Evolutionary conservation across 2,113 vertebrate species (phyloP).

Genomic region (Scytalopus superciliaris): DNA sequence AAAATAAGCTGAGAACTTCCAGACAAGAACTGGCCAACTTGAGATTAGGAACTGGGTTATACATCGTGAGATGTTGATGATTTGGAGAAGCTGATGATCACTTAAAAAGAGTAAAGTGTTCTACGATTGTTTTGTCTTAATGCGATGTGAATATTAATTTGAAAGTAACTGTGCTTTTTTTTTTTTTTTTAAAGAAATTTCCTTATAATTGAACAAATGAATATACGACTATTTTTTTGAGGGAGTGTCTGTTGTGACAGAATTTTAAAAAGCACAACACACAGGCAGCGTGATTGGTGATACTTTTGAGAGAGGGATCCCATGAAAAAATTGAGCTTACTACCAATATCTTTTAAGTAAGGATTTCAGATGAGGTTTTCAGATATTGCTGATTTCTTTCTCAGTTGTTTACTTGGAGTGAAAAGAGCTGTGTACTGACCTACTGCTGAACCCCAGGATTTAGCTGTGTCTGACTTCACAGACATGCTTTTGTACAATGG

Average conservation of each 20-base stretch:
- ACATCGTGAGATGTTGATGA: neutral
- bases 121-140: neutral
- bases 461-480: conserved; percentile 18
- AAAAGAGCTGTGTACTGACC: conserved; percentile 9
- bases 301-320: neutral
- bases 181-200: neutral
- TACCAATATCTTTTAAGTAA: neutral
- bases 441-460: neutral
- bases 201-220: neutral
- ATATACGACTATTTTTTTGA: neutral
- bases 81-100: neutral
- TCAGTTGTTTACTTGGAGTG: neutral
- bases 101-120: neutral
- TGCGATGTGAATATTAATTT: neutral
- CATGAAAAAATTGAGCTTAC: neutral
- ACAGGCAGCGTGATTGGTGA: neutral
- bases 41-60: neutral
- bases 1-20: neutral
- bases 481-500: neutral
- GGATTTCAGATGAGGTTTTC: neutral
- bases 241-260: neutral
- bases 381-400: neutral
- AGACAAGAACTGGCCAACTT: neutral
- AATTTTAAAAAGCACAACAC: neutral
- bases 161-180: neutral